phyloP scores from a whole-genome alignment of 2,888 invertebrate species.

The Oscheius sp. region DNA sequence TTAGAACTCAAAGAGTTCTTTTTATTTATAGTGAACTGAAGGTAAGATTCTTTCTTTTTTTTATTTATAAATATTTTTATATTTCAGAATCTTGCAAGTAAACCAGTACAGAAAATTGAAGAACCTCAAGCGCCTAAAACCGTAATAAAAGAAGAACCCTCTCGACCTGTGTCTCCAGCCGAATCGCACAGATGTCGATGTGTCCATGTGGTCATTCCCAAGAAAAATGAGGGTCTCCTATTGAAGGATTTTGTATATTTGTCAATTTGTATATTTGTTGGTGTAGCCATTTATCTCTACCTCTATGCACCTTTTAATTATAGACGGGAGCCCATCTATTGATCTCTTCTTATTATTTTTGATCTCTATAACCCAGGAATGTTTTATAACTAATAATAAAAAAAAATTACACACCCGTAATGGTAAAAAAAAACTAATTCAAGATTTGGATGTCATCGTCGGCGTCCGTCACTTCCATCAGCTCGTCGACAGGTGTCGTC shows the following conservation, averaged over 20 bases:
- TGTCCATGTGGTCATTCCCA: conserved; percentile 20
- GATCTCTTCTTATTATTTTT: conserved; percentile 6
- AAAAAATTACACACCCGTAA: neutral
- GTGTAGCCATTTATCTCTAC: neutral
- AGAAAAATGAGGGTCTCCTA: conserved; percentile 11
- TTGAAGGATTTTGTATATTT: conserved; percentile 21
- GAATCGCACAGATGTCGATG: neutral
- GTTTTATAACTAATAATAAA: neutral
- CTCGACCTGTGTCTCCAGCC: neutral
- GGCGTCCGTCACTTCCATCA: neutral
- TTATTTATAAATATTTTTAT: neutral
- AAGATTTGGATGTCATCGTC: neutral
- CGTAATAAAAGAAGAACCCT: neutral
- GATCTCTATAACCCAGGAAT: neutral
- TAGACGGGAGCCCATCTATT: conserved; percentile 18
- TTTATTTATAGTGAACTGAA: conserved; percentile 25
- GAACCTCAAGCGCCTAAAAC: neutral
- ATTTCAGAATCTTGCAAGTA: neutral
- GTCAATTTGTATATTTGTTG: neutral
- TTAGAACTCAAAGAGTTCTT: neutral
- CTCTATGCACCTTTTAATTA: conserved; percentile 3
- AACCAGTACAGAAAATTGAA: neutral
- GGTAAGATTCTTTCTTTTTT: conserved; percentile 4
- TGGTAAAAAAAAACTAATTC: neutral
- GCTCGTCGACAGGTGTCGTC: neutral